Conservation (phyloP, 2,888 invertebrate species). For the Lasioglossum calceatum region DNA sequence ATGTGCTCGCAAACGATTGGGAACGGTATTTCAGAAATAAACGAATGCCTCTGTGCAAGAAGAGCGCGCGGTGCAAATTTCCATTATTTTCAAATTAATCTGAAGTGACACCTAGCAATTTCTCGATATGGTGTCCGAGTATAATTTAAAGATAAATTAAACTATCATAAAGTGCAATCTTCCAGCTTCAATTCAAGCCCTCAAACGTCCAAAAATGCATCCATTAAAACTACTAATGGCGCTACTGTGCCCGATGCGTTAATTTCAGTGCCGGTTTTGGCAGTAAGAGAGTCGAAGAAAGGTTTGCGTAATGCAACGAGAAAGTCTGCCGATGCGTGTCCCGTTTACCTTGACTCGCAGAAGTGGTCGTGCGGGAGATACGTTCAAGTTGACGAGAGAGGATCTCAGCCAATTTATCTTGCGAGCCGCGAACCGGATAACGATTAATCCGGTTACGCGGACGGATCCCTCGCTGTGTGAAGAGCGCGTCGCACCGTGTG, state of each 20-base stretch:
- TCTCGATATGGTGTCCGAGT: neutral
- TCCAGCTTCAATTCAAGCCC: neutral
- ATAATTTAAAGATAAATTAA: neutral
- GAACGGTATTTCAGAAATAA: neutral
- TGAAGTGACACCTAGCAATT: neutral
- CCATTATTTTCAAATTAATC: neutral
- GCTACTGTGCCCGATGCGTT: neutral
- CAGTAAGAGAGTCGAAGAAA: neutral
- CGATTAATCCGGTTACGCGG: slow-evolving; percentile 49
- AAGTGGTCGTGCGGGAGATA: neutral
- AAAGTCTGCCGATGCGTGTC: neutral
- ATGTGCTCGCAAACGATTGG: neutral
- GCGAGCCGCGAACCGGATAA: slow-evolving; percentile 38
- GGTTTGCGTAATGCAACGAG: neutral
- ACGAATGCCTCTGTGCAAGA: neutral
- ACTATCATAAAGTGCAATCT: neutral
- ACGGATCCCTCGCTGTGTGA: slow-evolving; percentile 1
- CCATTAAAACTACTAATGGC: neutral
- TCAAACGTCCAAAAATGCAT: neutral
- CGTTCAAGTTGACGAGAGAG: neutral
- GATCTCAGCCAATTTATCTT: slow-evolving; percentile 46
- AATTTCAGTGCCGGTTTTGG: neutral
- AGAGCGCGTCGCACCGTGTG: slow-evolving; percentile 23
- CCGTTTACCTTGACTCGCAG: slow-evolving; percentile 18
- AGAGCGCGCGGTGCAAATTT: neutral